phyloP scores from a whole-genome alignment of 2,888 invertebrate species.

The Hypercompe scribonia region DNA sequence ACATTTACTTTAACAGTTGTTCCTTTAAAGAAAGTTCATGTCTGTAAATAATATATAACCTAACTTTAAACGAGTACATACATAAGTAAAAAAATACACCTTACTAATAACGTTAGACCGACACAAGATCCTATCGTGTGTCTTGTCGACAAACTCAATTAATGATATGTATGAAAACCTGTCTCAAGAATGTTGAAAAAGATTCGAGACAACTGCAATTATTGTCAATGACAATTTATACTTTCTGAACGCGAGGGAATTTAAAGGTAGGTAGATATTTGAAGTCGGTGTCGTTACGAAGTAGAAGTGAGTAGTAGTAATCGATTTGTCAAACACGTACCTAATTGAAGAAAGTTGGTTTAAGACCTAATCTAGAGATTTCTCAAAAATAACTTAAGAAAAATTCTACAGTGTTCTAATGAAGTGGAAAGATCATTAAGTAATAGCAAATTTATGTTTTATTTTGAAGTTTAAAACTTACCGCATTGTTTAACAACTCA shows the following conservation, averaged over 20 bases:
- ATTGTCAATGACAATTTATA: neutral
- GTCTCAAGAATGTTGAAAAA: neutral
- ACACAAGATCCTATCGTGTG: neutral
- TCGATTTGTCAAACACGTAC: neutral
- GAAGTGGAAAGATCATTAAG: neutral
- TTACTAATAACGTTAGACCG: neutral
- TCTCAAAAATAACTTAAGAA: neutral
- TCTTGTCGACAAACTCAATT: neutral
- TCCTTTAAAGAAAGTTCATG: neutral
- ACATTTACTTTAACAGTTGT: neutral
- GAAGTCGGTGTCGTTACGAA: neutral
- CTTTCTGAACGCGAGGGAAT: neutral
- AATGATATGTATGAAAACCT: neutral
- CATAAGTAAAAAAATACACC: too few relatives aligned
- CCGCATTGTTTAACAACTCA: neutral
- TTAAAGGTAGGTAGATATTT: neutral
- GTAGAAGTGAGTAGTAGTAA: neutral
- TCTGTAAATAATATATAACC: neutral
- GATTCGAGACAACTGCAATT: neutral
- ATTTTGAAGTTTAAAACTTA: neutral
- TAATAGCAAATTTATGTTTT: neutral
- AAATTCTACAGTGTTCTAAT: neutral
- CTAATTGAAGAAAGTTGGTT: neutral
- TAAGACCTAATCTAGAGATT: neutral
- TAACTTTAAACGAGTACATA: neutral